Evolutionary conservation across 2,888 invertebrate genomes (phyloP).

Genomic region (Seira sanloemensis): DNA sequence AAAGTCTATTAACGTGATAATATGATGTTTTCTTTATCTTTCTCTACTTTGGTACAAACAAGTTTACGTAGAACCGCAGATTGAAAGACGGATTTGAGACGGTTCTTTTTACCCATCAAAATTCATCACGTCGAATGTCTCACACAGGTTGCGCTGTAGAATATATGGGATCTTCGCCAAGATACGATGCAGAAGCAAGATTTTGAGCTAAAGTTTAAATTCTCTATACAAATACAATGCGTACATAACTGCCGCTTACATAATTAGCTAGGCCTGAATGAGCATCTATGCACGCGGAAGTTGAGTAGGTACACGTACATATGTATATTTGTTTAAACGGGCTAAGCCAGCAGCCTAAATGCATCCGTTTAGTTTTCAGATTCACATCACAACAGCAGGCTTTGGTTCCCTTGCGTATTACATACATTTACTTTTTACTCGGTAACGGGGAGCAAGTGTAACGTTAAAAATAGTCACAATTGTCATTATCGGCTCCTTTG

Average conservation of each 20-base stretch:
- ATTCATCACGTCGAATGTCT: not conserved
- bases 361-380: too few relatives aligned
- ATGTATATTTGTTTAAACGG: too few relatives aligned
- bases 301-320: not conserved
- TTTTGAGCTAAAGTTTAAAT: too few relatives aligned
- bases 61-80: conserved; percentile 17
- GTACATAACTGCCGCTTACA: too few relatives aligned
- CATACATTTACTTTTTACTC: conserved; percentile 9
- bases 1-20: conserved; percentile 6
- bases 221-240: too few relatives aligned
- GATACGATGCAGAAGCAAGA: too few relatives aligned
- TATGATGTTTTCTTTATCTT: not conserved
- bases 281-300: not conserved
- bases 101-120: not conserved
- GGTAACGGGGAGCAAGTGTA: conserved; percentile 30
- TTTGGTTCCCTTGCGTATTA: too few relatives aligned
- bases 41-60: not conserved
- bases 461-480: conserved; percentile 70
- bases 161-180: not conserved
- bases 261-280: not conserved
- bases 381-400: too few relatives aligned
- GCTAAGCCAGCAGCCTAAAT: too few relatives aligned
- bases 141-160: not conserved
- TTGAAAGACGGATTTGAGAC: conserved; percentile 37
- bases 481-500: conserved; percentile 70